These are phyloP conservation scores for Darevskia nairensis DNA, from an alignment of 2,797 vertebrate genomes.

Conservation along the genomic window DNA sequence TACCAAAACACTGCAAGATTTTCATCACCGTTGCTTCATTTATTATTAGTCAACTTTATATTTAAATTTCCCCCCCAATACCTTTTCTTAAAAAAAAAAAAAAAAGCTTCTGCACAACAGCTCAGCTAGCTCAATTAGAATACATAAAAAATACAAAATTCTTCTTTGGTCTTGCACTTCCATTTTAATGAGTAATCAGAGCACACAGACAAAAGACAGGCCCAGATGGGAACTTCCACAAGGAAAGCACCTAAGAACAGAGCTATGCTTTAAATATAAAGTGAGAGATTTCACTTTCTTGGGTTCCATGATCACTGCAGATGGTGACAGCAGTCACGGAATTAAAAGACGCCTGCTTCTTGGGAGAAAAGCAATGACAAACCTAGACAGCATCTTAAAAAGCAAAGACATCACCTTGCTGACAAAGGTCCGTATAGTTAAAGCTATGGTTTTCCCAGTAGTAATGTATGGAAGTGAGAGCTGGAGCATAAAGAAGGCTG, in stretches of 20 bases:
- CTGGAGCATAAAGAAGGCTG: too few relatives aligned
- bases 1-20: not conserved
- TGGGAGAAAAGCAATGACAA: too few relatives aligned
- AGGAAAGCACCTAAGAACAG: not conserved
- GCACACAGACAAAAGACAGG: not conserved
- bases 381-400: too few relatives aligned
- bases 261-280: not conserved
- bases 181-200: not conserved
- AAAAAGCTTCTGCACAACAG: not conserved
- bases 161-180: not conserved
- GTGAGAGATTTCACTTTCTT: too few relatives aligned
- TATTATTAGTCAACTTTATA: not conserved
- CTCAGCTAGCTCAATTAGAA: not conserved
- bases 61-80: not conserved
- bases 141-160: fast-evolving
- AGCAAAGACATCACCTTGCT: too few relatives aligned
- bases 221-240: not conserved
- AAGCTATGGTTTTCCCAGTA: too few relatives aligned
- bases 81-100: not conserved
- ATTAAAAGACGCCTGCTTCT: too few relatives aligned
- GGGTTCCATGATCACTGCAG: too few relatives aligned
- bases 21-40: not conserved
- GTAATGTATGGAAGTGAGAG: too few relatives aligned
- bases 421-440: too few relatives aligned
- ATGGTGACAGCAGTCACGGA: too few relatives aligned